Evolutionary conservation across 2,113 vertebrate genomes (phyloP).

Genomic region (Cyprinodon tularosa): DNA sequence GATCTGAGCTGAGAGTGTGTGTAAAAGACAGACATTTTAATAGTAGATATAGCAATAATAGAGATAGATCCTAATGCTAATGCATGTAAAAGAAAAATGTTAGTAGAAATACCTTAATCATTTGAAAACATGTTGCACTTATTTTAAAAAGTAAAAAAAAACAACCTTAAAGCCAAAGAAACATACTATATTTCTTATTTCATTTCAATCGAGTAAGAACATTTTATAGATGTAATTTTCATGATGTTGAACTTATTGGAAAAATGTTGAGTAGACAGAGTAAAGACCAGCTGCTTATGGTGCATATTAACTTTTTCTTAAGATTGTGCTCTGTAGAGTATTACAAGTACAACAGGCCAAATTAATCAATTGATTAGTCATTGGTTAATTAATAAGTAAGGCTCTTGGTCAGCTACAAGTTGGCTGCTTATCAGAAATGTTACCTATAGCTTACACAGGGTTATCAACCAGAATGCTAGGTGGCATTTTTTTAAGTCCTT

Average conservation of each 20-base stretch:
- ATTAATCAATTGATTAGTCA: too few relatives aligned
- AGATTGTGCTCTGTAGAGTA: too few relatives aligned
- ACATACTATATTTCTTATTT: not conserved
- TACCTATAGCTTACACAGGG: too few relatives aligned
- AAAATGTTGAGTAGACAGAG: not conserved
- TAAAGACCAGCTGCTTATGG: not conserved
- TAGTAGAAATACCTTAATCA: not conserved
- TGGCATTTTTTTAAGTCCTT: not conserved
- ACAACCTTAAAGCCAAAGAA: not conserved
- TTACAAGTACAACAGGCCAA: too few relatives aligned
- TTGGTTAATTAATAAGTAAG: too few relatives aligned
- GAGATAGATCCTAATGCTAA: conserved; percentile 6
- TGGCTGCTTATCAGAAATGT: too few relatives aligned
- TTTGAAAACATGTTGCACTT: not conserved
- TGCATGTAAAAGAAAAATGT: conserved; percentile 7
- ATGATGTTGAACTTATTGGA: not conserved
- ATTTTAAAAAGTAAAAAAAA: not conserved
- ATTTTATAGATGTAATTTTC: not conserved
- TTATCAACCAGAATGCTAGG: not conserved
- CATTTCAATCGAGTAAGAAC: not conserved
- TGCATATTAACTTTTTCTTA: not conserved
- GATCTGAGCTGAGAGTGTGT: conserved; percentile 52
- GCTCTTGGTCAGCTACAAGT: too few relatives aligned
- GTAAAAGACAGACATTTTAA: conserved; percentile 31
- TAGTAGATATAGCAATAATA: not conserved